Conservation (phyloP, 2,888 invertebrate genomes). For the Nomada hirtipes region DNA sequence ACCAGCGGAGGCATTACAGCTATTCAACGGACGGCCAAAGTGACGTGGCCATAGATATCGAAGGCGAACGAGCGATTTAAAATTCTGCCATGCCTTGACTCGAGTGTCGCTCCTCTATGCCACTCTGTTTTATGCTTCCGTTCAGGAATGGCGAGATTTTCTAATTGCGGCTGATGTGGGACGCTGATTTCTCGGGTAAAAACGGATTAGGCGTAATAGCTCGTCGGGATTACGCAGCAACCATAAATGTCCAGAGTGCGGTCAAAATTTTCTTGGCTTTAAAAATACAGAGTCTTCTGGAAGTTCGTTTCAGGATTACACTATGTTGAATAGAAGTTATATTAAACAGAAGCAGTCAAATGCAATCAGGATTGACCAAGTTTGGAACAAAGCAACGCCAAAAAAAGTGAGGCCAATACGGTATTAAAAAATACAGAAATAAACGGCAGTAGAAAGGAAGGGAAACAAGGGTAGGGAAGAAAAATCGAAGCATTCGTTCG, state of each 20-base stretch:
- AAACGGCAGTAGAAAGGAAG: no score
- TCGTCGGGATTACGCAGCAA: no score
- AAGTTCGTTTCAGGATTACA: no score
- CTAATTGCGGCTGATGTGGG: neutral
- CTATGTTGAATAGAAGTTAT: no score
- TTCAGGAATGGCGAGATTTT: neutral
- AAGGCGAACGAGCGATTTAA: constrained; percentile 14
- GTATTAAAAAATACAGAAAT: no score
- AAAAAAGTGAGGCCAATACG: neutral
- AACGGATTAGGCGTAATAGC: neutral
- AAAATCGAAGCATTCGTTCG: constrained; percentile 37
- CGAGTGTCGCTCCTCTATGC: neutral
- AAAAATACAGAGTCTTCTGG: no score
- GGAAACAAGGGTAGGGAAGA: neutral
- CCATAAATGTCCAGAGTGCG: no score
- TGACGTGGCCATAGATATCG: neutral
- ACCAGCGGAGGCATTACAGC: constrained; percentile 40
- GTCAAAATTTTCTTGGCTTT: no score
- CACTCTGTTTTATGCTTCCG: neutral
- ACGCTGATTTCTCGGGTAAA: neutral
- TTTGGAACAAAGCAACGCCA: neutral
- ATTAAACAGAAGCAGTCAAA: no score
- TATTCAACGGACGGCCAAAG: constrained; percentile 37
- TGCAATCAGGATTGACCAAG: no score
- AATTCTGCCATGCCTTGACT: neutral